These are phyloP conservation scores for Neodontobutis hainanensis DNA, from an alignment of 2,113 vertebrate genomes.

Conservation along the genomic window DNA sequence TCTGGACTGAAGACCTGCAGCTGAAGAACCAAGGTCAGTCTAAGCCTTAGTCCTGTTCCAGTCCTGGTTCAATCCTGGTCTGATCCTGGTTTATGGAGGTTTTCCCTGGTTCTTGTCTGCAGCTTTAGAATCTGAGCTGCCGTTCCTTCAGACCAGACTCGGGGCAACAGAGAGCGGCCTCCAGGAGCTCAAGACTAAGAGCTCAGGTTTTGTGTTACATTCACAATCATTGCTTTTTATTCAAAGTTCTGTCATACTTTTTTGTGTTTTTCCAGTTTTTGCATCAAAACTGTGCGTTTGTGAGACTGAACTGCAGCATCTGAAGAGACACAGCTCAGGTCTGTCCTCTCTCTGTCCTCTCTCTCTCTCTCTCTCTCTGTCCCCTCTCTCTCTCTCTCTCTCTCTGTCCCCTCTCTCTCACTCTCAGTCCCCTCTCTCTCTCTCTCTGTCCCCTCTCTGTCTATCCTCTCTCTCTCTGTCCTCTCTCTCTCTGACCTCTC, in stretches of 20 bases:
- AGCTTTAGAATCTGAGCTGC: conserved; percentile 44
- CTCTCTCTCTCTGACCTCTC: too few relatives aligned
- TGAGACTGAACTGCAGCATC: too few relatives aligned
- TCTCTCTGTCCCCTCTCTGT: too few relatives aligned
- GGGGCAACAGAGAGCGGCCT: conserved; percentile 50
- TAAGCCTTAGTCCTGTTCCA: background rate
- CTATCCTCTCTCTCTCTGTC: background rate
- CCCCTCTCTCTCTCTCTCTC: background rate
- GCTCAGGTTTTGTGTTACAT: too few relatives aligned
- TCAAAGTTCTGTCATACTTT: too few relatives aligned
- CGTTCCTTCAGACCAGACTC: conserved; percentile 62
- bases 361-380: background rate
- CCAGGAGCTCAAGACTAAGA: conserved; percentile 66
- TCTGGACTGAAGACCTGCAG: conserved; percentile 18
- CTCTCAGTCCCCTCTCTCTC: too few relatives aligned
- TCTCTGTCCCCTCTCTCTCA: background rate
- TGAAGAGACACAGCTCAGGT: background rate
- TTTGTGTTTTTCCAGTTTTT: too few relatives aligned
- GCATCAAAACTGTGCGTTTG: too few relatives aligned
- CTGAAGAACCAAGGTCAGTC: conserved; percentile 50
- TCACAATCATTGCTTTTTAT: too few relatives aligned
- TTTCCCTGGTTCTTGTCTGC: background rate
- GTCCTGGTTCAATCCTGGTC: background rate
- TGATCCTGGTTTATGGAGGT: background rate
- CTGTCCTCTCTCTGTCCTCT: background rate